Base-by-base conservation (phyloP, 2,888 invertebrate species). In the Ramazzottius varieornatus region DNA sequence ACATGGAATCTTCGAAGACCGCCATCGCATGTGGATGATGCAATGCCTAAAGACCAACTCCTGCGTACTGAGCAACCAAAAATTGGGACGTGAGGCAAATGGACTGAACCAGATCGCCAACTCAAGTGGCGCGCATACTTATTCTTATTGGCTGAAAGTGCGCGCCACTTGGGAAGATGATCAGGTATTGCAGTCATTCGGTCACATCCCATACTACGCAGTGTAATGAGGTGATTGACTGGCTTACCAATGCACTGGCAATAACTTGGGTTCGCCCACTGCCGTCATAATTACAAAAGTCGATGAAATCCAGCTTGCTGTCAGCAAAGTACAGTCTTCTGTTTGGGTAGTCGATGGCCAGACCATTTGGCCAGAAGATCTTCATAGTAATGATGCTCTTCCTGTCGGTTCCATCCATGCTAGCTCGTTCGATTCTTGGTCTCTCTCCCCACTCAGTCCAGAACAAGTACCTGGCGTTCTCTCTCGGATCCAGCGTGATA, bases 371-470 rank as follows among this genome's bases (percentile, higher is more conserved):
- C 94, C 94, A 96, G 77, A 90, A 94, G 68, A 98, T 89, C 75
- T 93, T 93, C 0, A 89, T 90, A 63, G 84, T 86, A 64, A 94
- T 86, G 65, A 94, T 90, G 0, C 84, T 83, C 29, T 81, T 81
- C 2, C 93, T 82, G 71, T 85, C 84, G 0, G 84, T 84, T 0
- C 96, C 96, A 73, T 98, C 96, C 88, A 98, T 88, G 24, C 92
- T 92, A 2, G 92, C 86, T 66, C 93, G 80, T 75, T 98, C 96
- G 67, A 98, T 87, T 1, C 93, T 80, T 0, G 98, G 96, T 77
- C 92, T 87, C 75, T 92, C 90, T 54, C 94, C 94, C 96, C 96
- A 96, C 76, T 98, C 96, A 0, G 92, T 91, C 96, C 96, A 98
- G 80, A 98, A 98, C 66, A 98, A 79, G 83, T 86, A 87, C 1